Evolutionary conservation across 2,888 invertebrate genomes (phyloP).

Genomic region (Lasioglossum villosulum): DNA sequence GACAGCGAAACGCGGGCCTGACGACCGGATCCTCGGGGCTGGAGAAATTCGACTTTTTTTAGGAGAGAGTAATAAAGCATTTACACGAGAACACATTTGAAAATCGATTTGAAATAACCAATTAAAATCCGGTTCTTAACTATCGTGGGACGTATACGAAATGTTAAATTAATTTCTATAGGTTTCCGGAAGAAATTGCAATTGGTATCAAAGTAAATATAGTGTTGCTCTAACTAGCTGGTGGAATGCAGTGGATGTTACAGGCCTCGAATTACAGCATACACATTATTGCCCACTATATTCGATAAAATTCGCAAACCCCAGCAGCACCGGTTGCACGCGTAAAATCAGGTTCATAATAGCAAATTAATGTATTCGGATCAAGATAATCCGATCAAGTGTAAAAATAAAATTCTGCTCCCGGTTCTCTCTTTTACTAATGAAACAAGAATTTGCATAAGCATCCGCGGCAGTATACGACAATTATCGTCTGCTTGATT

Average conservation of each 20-base stretch:
- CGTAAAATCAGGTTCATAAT: not conserved
- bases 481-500: not conserved
- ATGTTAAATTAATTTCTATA: no score
- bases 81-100: not conserved
- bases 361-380: not conserved
- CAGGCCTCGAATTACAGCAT: not conserved
- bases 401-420: not conserved
- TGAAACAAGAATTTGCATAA: constrained; percentile 3
- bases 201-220: not conserved
- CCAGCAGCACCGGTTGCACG: not conserved
- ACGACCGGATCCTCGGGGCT: not conserved
- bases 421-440: not conserved
- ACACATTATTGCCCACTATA: not conserved
- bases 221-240: not conserved
- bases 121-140: not conserved
- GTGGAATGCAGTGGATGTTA: not conserved
- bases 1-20: not conserved
- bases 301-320: not conserved
- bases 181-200: not conserved
- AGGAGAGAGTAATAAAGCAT: not conserved
- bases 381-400: not conserved
- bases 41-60: not conserved
- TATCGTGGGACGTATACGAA: not conserved
- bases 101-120: not conserved
- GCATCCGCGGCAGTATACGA: not conserved